Evolutionary conservation across 2,113 vertebrate genomes (phyloP), one percentile per base, ranked within the genome.

Genomic region (Tricholaema leucomelas): DNA sequence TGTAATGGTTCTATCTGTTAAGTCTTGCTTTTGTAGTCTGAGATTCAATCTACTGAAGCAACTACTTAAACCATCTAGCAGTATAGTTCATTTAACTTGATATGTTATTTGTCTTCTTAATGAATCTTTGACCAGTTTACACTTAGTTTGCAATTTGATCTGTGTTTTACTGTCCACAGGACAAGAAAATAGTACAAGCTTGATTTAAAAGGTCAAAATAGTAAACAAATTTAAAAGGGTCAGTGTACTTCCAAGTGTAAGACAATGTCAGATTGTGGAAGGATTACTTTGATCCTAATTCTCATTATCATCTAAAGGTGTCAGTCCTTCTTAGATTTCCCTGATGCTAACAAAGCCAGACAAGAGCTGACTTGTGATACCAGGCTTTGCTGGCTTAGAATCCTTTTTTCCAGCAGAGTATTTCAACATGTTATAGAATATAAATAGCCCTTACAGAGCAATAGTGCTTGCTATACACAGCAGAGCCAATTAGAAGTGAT

Each of bases 211-310:
- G 80, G 93, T 95, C 85, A 96, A 94, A 95, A 93, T 85, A 50
- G 89, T 95, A 97, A 97, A 94, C 77, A 97, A 95, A 96, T 96
- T 90, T 97, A 72, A 92, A 95, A 96, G 74, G 93, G 88, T 84
- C 96, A 92, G 30, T 94, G 88, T 92, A 85, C 79, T 95, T 93
- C 60, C 85, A 84, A 95, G 74, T 81, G 48, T 92, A 96, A 91
- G 95, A 55, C 69, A 83, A 89, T 48, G 77, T 88, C 91, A 81
- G 92, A 93, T 63, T 25, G 28, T 10, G 74, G 96, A 97, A 96
- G 87, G 87, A 94, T 95, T 61, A 25, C 72, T 95, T 96, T 95
- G 95, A 95, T 95, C 75, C 74, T 95, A 97, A 97, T 96, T 97
- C 85, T 85, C 86, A 73, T 61, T 83, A 89, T 96, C 91, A 82